Evolutionary conservation across 1,140 invertebrate genomes (phyloP).

Genomic region (Cardiocondyla obscurior): DNA sequence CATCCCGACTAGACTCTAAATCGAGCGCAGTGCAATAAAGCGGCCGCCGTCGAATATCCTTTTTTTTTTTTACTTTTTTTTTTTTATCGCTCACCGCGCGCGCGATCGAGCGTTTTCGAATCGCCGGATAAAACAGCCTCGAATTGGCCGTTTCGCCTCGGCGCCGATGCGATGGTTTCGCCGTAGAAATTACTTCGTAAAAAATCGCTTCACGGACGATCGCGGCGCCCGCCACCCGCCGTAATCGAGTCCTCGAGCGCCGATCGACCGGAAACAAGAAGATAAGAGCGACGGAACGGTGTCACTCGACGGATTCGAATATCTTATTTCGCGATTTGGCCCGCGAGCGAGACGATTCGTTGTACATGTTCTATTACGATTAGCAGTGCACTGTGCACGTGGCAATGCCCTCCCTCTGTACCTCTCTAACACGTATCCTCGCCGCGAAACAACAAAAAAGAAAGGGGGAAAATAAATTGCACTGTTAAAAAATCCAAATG

Average conservation of each 20-base stretch:
- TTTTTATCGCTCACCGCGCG: slow-evolving; percentile 39
- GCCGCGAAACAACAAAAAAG: neutral
- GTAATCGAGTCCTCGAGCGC: slow-evolving; percentile 48
- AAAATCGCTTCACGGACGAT: slow-evolving; percentile 48
- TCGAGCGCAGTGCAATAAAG: slow-evolving; percentile 39
- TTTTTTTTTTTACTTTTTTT: neutral
- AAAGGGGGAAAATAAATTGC: neutral
- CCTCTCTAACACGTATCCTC: too few species aligned
- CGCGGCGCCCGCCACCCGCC: neutral
- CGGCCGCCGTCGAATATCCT: slow-evolving; percentile 9
- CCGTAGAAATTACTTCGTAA: slow-evolving; percentile 46
- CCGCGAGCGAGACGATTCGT: neutral
- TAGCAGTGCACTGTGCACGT: too few species aligned
- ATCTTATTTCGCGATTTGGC: neutral
- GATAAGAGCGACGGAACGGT: slow-evolving; percentile 34
- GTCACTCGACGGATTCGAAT: slow-evolving; percentile 17
- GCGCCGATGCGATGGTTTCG: slow-evolving; percentile 38
- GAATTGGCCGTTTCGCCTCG: slow-evolving; percentile 50
- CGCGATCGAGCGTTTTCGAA: slow-evolving; percentile 55
- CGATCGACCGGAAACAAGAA: slow-evolving; percentile 49
- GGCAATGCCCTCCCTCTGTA: too few species aligned
- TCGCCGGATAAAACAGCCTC: slow-evolving; percentile 48
- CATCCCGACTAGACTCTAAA: slow-evolving; percentile 35
- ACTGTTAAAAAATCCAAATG: too few species aligned
- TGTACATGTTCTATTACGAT: neutral